Conservation (phyloP, 2,797 vertebrate species). For the Intellagama lesueurii region DNA sequence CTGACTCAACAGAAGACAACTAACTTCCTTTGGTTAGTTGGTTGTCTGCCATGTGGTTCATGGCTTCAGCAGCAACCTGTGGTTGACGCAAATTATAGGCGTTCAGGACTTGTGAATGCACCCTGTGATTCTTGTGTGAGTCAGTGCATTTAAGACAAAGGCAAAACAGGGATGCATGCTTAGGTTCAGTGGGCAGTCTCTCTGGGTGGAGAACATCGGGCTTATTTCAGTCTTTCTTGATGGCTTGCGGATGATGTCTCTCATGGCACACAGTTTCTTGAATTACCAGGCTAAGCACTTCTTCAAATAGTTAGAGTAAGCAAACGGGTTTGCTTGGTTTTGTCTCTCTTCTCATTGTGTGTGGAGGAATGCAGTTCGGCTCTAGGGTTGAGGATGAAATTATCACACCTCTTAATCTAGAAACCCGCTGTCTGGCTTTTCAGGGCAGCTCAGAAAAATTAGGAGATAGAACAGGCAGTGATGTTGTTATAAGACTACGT, state of each 20-base stretch:
- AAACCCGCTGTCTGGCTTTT: background rate
- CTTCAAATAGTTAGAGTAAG: conserved; percentile 10
- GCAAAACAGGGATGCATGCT: background rate
- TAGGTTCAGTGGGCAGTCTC: background rate
- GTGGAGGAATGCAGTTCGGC: background rate
- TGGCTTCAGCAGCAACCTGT: too few species aligned
- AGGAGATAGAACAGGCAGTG: background rate
- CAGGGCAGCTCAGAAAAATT: background rate
- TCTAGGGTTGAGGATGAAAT: background rate
- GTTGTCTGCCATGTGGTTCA: too few species aligned
- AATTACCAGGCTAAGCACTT: background rate
- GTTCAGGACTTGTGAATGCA: too few species aligned
- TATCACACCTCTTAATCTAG: background rate
- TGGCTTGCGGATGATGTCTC: background rate
- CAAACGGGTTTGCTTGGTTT: background rate
- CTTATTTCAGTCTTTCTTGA: background rate
- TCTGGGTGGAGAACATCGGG: background rate
- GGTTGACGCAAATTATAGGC: too few species aligned
- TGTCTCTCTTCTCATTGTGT: background rate
- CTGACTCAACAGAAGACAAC: too few species aligned
- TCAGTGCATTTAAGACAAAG: background rate
- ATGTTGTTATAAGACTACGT: too few species aligned
- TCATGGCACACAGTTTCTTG: background rate
- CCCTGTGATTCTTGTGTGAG: background rate
- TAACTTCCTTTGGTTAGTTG: too few species aligned